Base-by-base conservation (phyloP, 2,113 vertebrate genomes). In the Gopherus flavomarginatus region DNA sequence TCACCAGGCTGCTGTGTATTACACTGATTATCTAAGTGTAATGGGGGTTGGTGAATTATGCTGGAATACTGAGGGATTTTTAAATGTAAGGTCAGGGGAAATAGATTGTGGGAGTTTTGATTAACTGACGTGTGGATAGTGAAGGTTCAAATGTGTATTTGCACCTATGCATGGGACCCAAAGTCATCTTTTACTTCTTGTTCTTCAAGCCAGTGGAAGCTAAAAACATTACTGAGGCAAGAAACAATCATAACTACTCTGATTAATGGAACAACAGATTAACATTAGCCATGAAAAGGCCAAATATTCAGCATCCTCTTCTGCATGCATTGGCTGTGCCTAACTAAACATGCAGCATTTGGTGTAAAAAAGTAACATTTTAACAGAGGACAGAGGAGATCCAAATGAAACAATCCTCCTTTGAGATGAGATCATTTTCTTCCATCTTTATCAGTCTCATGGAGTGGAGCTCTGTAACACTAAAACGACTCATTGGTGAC, bases 191-290 rank as follows among this genome's bases (percentile, higher is more conserved):
- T 44, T 52, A 85, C 54, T 90, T 92, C 85, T 86, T 93, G 35
- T 13, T 92, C 69, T 44, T 9, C 57, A 38, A 92, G 31, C 7
- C 69, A 86, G 31, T 53, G 42, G 62, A 87, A 24, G 42, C 2
- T 38, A 75, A 92, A 92, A 89, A 86, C 9, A 80, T 24, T 24
- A 52, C 31, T 72, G 78, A 90, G 27, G 31, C 49, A 24, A 83
- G 93, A 62, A 86, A 31, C 1, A 82, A n/a, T 38, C 35, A 38
- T n/a, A 96, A 85, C n/a, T 89, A 62, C 26, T 84, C 54, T 50
- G 27, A 93, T 31, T 14, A 96, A 92, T 38, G 24, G 95, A 92
- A 86, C 22, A 69, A 57, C 22, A 44, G n/a, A 2, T 16, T 90
- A 92, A 83, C 91, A 95, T 44, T 44, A 83, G 59, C 27, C 31